phyloP scores from a whole-genome alignment of 2,113 vertebrate species.

The Sitta europaea region DNA sequence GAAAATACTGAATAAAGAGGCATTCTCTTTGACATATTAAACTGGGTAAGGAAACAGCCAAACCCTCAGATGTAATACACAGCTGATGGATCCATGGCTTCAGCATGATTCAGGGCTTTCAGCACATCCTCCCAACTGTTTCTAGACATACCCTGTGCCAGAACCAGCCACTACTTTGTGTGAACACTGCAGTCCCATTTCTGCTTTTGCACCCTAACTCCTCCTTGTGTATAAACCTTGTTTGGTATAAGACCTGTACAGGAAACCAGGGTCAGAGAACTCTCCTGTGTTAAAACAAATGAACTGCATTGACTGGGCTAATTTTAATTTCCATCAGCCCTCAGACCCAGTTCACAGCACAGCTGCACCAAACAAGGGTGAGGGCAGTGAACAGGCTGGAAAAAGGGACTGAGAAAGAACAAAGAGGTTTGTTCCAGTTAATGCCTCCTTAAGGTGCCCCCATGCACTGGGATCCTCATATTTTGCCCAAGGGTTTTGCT shows the following conservation, averaged over 20 bases:
- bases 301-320: background rate
- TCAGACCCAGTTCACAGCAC: accelerated
- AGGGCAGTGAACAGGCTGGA: background rate
- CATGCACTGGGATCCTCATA: background rate
- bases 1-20: background rate
- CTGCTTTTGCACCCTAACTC: background rate
- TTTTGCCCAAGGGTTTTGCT: background rate
- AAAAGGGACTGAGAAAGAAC: background rate
- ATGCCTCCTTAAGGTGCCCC: accelerated
- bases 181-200: background rate
- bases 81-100: background rate
- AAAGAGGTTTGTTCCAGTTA: background rate
- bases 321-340: background rate
- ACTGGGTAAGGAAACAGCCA: background rate
- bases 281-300: background rate
- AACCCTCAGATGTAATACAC: background rate
- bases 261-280: background rate
- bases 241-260: accelerated
- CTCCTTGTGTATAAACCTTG: background rate
- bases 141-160: background rate
- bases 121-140: background rate
- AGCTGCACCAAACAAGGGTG: accelerated
- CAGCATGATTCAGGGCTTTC: background rate
- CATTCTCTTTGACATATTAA: background rate
- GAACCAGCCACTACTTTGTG: background rate